Base-by-base conservation (phyloP, 2,797 vertebrate genomes). In the Girardinus metallicus region DNA sequence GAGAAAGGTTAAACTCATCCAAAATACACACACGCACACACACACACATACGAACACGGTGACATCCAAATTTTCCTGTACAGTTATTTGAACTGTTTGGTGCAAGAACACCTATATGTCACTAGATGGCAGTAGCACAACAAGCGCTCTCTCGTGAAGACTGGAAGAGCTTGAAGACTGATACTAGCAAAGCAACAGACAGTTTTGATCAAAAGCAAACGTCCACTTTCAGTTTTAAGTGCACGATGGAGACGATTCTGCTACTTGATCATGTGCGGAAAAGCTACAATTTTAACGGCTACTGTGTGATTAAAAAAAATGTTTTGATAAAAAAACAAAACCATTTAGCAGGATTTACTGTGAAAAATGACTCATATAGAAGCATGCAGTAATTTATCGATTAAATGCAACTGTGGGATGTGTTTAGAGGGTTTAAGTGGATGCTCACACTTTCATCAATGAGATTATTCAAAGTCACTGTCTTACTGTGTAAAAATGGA, bases 51-150 rank as follows among this genome's bases (percentile, higher is more conserved):
- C n/a, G n/a, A n/a, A n/a, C n/a, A n/a, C n/a, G n/a, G n/a, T n/a
- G n/a, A n/a, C n/a, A n/a, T n/a, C n/a, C n/a, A n/a, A n/a, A n/a
- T n/a, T 8, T 46, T 81, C 47, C 26, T 78, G 41, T 5, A 1
- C 9, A 46, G 44, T 73, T 12, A 41, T 31, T 1, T 18, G 6
- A 41, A 29, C 34, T 11, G 26, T 11, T 29, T 66, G 47, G 29
- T 85, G 88, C 70, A 41, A 82, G n/a, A 78, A 55, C 81, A 77
- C 2, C 29, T 4, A 36, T 13, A 0, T 5, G 41, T 44, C 94
- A 15, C 11, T 84, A 93, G 94, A 85, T 94, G 94, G 91, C 93
- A 93, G 80, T 93, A 87, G 83, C 82, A 57, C 43, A 15, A 88
- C 85, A 70, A 6, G 6, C 15, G 80, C 26, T 0, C 26, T 0